A percentile compares a stretch with the other conserved stretches of the same genome.
Evolutionary conservation across 2,888 invertebrate species (phyloP).

Genomic region (Asteroscopus sphinx): DNA sequence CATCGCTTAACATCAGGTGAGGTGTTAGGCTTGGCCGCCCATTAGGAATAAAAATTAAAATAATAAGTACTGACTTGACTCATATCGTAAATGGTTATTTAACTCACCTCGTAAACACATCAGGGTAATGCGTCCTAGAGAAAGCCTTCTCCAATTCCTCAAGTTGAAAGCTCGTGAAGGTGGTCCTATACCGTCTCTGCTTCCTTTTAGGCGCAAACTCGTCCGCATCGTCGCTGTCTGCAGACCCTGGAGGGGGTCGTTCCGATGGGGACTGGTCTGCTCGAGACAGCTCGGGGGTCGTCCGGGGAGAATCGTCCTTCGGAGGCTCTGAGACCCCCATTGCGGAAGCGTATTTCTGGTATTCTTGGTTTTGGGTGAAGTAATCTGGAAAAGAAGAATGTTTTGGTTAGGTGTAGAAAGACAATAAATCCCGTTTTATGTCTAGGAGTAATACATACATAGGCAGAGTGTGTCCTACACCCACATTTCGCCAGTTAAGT

Average conservation of each 20-base stretch:
- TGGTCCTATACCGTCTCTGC: conserved; percentile 97
- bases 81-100: neutral
- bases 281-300: conserved; percentile 81
- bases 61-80: too few species aligned
- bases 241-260: conserved; percentile 89
- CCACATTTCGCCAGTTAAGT: too few species aligned
- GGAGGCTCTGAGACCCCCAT: conserved; percentile 82
- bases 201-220: conserved; percentile 96
- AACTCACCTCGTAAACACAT: conserved; percentile 97
- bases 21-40: too few species aligned
- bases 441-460: neutral
- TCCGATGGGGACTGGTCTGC: conserved; percentile 85
- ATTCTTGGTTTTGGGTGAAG: conserved; percentile 77
- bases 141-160: conserved; percentile 99
- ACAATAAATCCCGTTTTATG: neutral
- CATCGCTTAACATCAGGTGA: too few species aligned
- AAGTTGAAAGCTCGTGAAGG: conserved; percentile 97
- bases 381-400: conserved; percentile 76
- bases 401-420: neutral
- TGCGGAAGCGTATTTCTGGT: conserved; percentile 74
- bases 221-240: conserved; percentile 92
- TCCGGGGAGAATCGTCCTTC: conserved; percentile 83
- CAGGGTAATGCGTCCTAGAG: conserved; percentile 99
- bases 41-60: too few species aligned
- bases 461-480: too few species aligned